Base-by-base conservation (phyloP, 53 echinoderm and acorn worm genomes). In the Arbacia lixula region DNA sequence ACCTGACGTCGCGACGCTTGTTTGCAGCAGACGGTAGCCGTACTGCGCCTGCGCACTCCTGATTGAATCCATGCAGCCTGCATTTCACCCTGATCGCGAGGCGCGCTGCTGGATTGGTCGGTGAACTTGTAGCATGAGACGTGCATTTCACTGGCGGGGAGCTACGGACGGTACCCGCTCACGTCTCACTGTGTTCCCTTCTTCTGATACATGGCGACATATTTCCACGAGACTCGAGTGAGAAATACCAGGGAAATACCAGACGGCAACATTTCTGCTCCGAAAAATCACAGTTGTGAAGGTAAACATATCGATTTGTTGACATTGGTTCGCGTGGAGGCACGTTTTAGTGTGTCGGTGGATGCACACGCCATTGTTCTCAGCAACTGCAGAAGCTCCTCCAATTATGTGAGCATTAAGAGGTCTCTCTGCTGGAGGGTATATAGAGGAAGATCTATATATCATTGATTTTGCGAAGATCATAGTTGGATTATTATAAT, bases 241-340 rank as follows among this genome's bases (percentile, higher is more conserved):
- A 53, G 53, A 64, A 51, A 74, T 51, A 74, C 51, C 16, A 53
- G 74, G 74, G 49, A 74, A 52, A 53, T 74, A 74, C 34, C 53
- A 31, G 34, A 74, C 74, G 33, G 33, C 8, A n/a, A 74, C 40
- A 69, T 69, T 28, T 40, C 43, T 21, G 74, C 74, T 46, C 74
- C 29, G 3, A 28, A 74, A 74, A 74, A 74, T 74, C 74, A 74
- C 74, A 74, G 74, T 74, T 51, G 53, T 30, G 51, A 74, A 74
- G 74, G 74, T 74, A 74, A 53, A 51, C 53, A 17, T 33, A 74
- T 74, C 53, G 74, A 74, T 74, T 53, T 51, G 74, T 74, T 74
- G 74, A 74, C 74, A 74, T 51, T 74, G 74, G 52, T 32, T 6
- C 69, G n/a, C 69, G 42, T 26, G 42, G 69, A 69, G 43, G 40